These are phyloP conservation scores for Limnephilus lunatus DNA, from an alignment of 2,888 invertebrate genomes.

Conservation along the genomic window DNA sequence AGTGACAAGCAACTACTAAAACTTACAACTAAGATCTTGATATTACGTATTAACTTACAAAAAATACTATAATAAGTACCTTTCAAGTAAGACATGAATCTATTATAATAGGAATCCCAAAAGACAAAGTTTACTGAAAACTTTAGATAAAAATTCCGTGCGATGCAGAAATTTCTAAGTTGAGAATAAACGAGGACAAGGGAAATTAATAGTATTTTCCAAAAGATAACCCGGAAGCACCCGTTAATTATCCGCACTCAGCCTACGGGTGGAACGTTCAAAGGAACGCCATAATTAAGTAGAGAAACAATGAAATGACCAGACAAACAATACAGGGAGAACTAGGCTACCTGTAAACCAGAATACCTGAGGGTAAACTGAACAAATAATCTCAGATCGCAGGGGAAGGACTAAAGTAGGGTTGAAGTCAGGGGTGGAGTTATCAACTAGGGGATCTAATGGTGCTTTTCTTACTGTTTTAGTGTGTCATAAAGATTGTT, in stretches of 20 bases:
- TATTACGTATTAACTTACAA: background rate
- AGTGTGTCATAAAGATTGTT: background rate
- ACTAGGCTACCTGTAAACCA: background rate
- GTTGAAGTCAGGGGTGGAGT: background rate
- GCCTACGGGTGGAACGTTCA: conserved; percentile 22
- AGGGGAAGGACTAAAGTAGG: background rate
- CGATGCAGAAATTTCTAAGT: background rate
- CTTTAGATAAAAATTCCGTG: background rate
- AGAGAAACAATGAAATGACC: conserved; percentile 53
- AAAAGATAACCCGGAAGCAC: conserved; percentile 60
- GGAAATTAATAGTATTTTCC: conserved; percentile 65
- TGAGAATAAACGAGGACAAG: conserved; percentile 22
- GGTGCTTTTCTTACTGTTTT: background rate
- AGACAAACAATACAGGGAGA: background rate
- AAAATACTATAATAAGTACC: background rate
- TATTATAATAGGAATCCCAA: background rate
- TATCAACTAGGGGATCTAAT: background rate
- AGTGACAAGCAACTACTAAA: no score
- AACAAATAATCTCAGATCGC: background rate
- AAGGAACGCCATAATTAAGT: conserved; percentile 43
- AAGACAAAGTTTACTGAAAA: background rate
- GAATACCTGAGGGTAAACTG: background rate
- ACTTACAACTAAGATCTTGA: no score
- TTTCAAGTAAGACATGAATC: no score
- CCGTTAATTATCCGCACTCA: conserved; percentile 50